Conservation (phyloP, 2,113 vertebrate genomes). For the Chloropsis hardwickii region DNA sequence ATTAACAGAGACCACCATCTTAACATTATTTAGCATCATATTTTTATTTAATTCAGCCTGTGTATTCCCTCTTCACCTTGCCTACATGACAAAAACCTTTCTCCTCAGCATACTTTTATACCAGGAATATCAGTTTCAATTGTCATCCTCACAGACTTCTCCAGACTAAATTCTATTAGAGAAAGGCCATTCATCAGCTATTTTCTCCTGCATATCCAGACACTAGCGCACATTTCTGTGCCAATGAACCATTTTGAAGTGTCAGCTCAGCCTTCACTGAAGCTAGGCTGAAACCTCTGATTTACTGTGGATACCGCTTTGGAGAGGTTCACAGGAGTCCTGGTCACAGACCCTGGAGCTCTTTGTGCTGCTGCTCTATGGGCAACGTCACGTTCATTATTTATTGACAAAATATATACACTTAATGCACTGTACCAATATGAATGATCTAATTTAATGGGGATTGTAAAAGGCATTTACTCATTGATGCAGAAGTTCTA, state of each 20-base stretch:
- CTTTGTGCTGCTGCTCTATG: neutral
- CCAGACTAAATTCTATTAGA: neutral
- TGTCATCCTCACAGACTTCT: neutral
- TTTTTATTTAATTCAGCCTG: neutral
- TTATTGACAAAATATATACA: neutral
- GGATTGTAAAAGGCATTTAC: neutral
- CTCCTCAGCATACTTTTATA: neutral
- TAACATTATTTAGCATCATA: neutral
- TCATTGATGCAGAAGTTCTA: neutral
- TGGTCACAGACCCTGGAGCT: neutral
- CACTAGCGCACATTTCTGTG: neutral
- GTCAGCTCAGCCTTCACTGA: neutral
- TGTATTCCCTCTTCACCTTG: neutral
- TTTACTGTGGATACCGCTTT: neutral
- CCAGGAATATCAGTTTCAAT: neutral
- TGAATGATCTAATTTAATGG: neutral
- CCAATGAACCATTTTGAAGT: neutral
- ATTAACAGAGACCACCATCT: neutral
- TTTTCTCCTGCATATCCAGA: neutral
- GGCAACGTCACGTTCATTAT: neutral
- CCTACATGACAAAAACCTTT: neutral
- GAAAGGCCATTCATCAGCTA: neutral
- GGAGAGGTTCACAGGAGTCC: neutral
- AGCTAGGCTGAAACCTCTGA: neutral
- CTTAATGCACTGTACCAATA: neutral